phyloP scores from a whole-genome alignment of 1,140 invertebrate genomes.

The Euura saliciscinereae region DNA sequence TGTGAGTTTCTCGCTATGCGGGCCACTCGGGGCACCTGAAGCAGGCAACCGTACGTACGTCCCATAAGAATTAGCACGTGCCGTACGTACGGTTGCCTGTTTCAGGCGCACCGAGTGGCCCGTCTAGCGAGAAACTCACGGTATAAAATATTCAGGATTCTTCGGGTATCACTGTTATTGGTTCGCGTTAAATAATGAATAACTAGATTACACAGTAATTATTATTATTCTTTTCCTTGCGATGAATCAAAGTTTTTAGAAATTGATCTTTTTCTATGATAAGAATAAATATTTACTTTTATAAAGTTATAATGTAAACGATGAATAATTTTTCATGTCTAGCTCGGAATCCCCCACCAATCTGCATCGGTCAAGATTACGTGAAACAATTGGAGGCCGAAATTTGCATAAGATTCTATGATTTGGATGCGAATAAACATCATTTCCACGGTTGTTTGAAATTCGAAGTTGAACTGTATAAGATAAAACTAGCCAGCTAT shows the following conservation, averaged over 20 bases:
- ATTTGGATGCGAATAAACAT: conserved; percentile 32
- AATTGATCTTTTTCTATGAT: background rate
- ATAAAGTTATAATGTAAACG: too few species aligned
- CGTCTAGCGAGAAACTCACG: too few species aligned
- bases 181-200: too few species aligned
- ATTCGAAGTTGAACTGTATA: conserved; percentile 28
- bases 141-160: too few species aligned
- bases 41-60: too few species aligned
- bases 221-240: conserved; percentile 12
- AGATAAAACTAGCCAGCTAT: conserved; percentile 26
- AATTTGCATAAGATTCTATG: conserved; percentile 42
- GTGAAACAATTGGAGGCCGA: conserved; percentile 31
- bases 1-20: too few species aligned
- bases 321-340: conserved; percentile 17
- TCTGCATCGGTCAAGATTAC: conserved; percentile 37
- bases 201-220: conserved; percentile 10
- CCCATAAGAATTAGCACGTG: too few species aligned
- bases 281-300: too few species aligned
- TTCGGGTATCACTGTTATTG: too few species aligned
- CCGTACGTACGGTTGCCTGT: too few species aligned
- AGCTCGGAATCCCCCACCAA: conserved; percentile 46
- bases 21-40: too few species aligned
- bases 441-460: conserved; percentile 38
- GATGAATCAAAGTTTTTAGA: background rate
- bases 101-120: too few species aligned